phyloP scores from a whole-genome alignment of 2,113 vertebrate species.

The Thamnophis sirtalis region DNA sequence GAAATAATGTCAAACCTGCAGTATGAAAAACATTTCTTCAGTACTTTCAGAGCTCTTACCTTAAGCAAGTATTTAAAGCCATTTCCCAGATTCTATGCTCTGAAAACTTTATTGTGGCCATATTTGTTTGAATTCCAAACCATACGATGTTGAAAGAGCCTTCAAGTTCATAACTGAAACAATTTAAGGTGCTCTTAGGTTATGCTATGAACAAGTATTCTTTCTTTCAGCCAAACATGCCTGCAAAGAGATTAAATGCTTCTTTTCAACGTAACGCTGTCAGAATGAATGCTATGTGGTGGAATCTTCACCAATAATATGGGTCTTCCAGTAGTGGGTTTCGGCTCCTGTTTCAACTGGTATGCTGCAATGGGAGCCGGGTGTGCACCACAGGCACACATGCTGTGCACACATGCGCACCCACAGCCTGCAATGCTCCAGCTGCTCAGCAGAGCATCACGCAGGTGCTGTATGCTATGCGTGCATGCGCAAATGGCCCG shows the following conservation, averaged over 20 bases:
- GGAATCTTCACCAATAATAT: not conserved
- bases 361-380: no score
- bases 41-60: not conserved
- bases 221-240: not conserved
- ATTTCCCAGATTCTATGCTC: not conserved
- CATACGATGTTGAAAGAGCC: constrained; percentile 13
- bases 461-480: no score
- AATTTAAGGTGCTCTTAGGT: not conserved
- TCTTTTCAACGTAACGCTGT: not conserved
- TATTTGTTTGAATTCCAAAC: not conserved
- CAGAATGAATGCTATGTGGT: not conserved
- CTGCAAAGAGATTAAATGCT: not conserved
- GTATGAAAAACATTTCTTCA: not conserved
- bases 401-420: no score
- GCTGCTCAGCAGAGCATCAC: no score
- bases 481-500: no score
- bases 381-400: no score
- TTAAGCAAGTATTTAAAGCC: not conserved
- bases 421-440: no score
- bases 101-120: not conserved
- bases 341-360: no score
- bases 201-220: not conserved
- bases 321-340: not conserved
- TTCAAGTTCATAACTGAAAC: not conserved
- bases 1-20: not conserved